Conservation (phyloP, 2,113 vertebrate species). For the Poeciliopsis prolifica region DNA sequence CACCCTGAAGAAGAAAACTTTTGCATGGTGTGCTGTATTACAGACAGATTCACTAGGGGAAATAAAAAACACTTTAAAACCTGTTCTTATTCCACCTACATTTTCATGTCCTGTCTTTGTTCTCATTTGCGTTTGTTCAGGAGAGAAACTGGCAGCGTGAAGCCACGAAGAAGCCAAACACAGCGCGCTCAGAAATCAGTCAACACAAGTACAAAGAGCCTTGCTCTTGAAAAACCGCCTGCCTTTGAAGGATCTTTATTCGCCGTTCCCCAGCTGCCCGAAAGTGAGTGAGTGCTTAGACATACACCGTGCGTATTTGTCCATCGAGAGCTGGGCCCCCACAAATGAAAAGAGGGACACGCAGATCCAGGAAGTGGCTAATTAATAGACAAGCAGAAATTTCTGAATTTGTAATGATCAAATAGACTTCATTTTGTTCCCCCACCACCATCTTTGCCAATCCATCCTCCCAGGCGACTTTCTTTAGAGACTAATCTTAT, state of each 20-base stretch:
- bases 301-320: constrained; percentile 66
- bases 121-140: constrained; percentile 43
- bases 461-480: constrained; percentile 66
- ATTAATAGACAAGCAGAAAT: constrained; percentile 77
- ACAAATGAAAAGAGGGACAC: constrained; percentile 56
- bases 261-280: constrained; percentile 43
- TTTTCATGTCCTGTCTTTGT: constrained; percentile 37
- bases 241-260: constrained; percentile 71
- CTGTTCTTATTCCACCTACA: constrained; percentile 38
- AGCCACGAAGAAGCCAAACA: constrained; percentile 54
- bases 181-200: constrained; percentile 46
- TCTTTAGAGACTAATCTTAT: constrained; percentile 76
- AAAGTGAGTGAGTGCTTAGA: constrained; percentile 55
- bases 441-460: constrained; percentile 54
- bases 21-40: constrained; percentile 4
- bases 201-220: constrained; percentile 39
- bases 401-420: constrained; percentile 76
- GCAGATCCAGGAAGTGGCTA: constrained; percentile 64
- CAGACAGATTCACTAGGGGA: constrained; percentile 34
- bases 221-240: constrained; percentile 58
- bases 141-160: constrained; percentile 39
- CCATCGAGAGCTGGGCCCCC: constrained; percentile 51
- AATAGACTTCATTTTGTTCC: constrained; percentile 72
- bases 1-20: constrained; percentile 31
- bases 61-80: constrained; percentile 58